Base-by-base conservation (phyloP, 2,113 vertebrate species). In the Stigmatopora nigra region DNA sequence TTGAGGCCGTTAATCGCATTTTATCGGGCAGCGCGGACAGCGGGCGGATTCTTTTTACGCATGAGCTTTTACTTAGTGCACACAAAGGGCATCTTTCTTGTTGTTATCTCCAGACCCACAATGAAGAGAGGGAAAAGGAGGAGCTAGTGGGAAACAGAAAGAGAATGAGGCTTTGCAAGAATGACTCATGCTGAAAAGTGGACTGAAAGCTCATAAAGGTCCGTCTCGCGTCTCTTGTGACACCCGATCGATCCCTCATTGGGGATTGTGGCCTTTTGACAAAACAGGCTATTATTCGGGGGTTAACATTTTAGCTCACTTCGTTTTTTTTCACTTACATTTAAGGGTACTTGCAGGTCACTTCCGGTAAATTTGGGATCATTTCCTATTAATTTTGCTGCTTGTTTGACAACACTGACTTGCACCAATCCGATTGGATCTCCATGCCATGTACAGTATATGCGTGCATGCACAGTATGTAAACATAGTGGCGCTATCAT, bases 221-320 rank as follows among this genome's bases (percentile, higher is more conserved):
- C 62, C 71, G 77, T 79, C 75, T 80, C 77, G 58, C 61, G 51
- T 44, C 60, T 81, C 72, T 74, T 77, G 71, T 41, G 81, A 82
- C 84, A 87, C 84, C 77, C 49, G 78, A 79, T 87, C 77, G 83
- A 80, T 84, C 82, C 70, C 73, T 65, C 68, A 46, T 72, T 25
- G 64, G 64, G 72, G 20, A 44, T 64, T 63, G 38, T 59, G 65
- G 60, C 70, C 69, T 65, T 63, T 16, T 12, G 52, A 75, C 63
- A 61, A 64, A 41, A 41, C 38, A 41, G 9, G 5, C 61, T 56
- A 55, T 64, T 73, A 53, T 77, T 70, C 67, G 82, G 61, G 70
- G 75, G 79, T 57, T 68, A 70, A 41, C 63, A 41, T 70, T 77
- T 76, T 71, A 67, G 15, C 25, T 31, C 25, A 31, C 25, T 31